Conservation (phyloP, 2,797 vertebrate species). For the Myiotriccus ornatus region DNA sequence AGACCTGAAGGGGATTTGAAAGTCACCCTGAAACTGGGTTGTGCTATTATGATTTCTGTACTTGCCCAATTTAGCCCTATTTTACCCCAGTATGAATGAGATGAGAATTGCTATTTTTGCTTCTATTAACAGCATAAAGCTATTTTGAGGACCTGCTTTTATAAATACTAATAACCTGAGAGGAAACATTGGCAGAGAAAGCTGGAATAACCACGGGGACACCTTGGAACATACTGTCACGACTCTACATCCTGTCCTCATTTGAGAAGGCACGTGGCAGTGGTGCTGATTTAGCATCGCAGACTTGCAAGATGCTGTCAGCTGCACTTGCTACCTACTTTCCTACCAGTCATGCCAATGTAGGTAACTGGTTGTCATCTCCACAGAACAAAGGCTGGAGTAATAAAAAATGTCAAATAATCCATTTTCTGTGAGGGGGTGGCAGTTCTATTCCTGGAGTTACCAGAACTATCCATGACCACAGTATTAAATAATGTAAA, state of each 20-base stretch:
- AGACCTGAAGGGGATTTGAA: background rate
- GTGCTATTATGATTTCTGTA: background rate
- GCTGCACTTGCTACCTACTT: conserved; percentile 7
- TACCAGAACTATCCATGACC: conserved; percentile 31
- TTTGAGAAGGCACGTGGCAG: background rate
- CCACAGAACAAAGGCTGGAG: conserved; percentile 14
- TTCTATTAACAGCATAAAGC: background rate
- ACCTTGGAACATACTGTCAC: conserved; percentile 38
- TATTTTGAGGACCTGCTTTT: conserved; percentile 42
- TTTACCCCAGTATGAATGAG: background rate
- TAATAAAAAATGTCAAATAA: conserved; percentile 38
- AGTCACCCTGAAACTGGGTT: conserved; percentile 13
- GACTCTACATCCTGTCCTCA: background rate
- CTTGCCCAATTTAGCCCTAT: conserved; percentile 2
- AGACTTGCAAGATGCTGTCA: conserved; percentile 13
- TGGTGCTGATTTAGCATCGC: conserved; percentile 31
- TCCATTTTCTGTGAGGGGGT: background rate
- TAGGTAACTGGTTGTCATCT: conserved; percentile 32
- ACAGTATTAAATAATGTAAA: background rate
- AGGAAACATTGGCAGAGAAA: conserved; percentile 23
- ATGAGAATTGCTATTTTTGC: conserved; percentile 3
- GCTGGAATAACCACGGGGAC: background rate
- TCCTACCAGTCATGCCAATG: background rate
- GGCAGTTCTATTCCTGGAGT: conserved; percentile 22
- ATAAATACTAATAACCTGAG: conserved; percentile 41